Evolutionary conservation across 1,140 invertebrate genomes (phyloP).

Genomic region (Oryctes rhinoceros): DNA sequence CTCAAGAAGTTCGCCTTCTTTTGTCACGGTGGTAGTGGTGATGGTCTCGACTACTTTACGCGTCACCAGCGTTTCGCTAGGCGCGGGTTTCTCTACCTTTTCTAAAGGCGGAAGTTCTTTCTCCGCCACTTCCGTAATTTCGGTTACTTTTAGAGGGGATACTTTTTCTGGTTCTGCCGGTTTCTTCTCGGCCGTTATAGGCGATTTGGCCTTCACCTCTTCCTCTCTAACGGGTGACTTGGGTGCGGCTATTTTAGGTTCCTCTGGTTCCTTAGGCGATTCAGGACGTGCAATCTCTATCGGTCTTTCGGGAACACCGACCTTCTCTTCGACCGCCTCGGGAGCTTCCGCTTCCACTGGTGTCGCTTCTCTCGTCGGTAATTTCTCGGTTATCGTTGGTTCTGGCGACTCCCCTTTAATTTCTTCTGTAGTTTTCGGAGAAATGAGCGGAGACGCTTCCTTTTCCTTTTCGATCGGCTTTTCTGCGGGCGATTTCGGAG

Average conservation of each 20-base stretch:
- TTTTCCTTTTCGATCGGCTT: conserved; percentile 16
- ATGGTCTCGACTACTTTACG: background rate
- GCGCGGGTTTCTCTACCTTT: background rate
- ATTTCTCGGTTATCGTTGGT: background rate
- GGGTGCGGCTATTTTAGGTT: background rate
- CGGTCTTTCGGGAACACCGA: background rate
- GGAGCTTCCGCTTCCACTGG: background rate
- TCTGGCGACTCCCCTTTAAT: conserved; percentile 8
- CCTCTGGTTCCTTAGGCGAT: background rate
- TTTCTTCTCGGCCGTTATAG: background rate
- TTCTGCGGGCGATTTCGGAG: background rate
- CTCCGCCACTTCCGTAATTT: background rate
- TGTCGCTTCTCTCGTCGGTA: background rate
- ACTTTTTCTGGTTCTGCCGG: background rate
- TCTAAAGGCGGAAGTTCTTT: background rate
- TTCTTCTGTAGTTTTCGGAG: conserved; percentile 5
- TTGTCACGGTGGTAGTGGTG: background rate
- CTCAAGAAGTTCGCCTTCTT: background rate
- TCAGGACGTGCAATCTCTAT: background rate
- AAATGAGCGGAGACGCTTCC: background rate
- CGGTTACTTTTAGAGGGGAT: background rate
- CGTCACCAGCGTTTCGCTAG: background rate
- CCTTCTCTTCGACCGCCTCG: no score
- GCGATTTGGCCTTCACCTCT: background rate
- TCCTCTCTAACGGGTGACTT: background rate